These are phyloP conservation scores for Drosophila nigritarsus DNA, from an alignment of 2,888 invertebrate species.

Conservation along the genomic window DNA sequence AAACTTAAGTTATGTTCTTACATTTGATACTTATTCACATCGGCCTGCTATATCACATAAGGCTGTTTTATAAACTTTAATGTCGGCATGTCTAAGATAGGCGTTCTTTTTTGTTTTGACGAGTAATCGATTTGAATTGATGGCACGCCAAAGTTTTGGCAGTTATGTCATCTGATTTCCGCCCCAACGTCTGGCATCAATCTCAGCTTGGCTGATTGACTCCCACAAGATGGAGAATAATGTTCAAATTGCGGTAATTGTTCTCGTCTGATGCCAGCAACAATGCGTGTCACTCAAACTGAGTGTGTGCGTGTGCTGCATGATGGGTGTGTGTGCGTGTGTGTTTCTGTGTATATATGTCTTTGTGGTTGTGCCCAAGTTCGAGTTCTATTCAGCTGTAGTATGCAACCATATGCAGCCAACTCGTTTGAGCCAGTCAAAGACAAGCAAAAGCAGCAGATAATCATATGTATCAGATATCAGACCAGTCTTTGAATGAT, in stretches of 20 bases:
- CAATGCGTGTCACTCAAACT: conserved; percentile 44
- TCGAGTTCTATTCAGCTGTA: conserved; percentile 7
- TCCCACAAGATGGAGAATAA: conserved; percentile 56
- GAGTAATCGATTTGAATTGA: neutral
- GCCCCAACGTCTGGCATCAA: conserved; percentile 25
- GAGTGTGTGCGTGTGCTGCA: neutral
- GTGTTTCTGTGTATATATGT: conserved; percentile 1
- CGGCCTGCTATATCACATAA: neutral
- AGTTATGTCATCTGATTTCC: conserved; percentile 40
- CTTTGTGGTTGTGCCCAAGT: conserved; percentile 1
- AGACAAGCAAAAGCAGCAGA: too few species aligned
- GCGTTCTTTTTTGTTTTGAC: neutral
- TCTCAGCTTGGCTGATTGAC: conserved; percentile 57
- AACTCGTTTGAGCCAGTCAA: conserved; percentile 56
- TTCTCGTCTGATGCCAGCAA: conserved; percentile 48
- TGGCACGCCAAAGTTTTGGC: conserved; percentile 3
- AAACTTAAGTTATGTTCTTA: neutral
- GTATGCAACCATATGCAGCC: conserved; percentile 18
- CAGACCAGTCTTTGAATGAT: neutral
- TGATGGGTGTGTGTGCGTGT: neutral
- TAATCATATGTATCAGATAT: too few species aligned
- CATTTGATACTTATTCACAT: neutral
- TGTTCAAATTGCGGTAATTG: conserved; percentile 66
- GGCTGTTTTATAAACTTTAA: neutral
- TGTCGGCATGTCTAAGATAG: neutral